These are phyloP conservation scores for Phyllopteryx taeniolatus DNA, from an alignment of 2,113 vertebrate genomes.

Conservation along the genomic window DNA sequence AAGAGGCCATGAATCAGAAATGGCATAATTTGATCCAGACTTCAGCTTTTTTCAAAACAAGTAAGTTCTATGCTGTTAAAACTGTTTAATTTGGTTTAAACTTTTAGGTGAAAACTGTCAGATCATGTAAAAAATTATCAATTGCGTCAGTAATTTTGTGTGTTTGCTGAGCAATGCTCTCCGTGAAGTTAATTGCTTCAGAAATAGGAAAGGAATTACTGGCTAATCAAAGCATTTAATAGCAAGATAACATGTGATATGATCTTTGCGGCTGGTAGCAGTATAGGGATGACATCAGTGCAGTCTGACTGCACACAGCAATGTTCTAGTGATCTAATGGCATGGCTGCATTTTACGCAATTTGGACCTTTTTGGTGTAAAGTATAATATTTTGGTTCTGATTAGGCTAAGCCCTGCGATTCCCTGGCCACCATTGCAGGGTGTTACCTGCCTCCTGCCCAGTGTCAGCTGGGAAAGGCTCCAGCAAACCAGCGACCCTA, in stretches of 20 bases:
- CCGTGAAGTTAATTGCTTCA: no score
- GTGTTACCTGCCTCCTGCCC: no score
- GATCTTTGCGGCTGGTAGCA: no score
- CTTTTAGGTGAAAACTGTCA: neutral
- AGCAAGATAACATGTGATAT: no score
- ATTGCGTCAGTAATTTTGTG: neutral
- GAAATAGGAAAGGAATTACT: neutral
- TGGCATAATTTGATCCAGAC: slow-evolving; percentile 43
- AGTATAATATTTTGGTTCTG: neutral
- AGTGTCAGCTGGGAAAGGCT: neutral
- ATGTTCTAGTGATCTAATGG: neutral
- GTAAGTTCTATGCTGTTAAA: neutral
- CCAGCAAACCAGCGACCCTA: neutral
- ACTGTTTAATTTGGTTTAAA: neutral
- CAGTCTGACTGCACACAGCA: neutral
- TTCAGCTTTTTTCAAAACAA: neutral
- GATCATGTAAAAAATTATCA: neutral
- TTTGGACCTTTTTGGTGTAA: neutral
- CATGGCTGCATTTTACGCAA: neutral
- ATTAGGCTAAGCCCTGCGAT: no score
- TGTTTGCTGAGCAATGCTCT: neutral
- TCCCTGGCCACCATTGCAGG: no score
- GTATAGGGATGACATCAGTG: no score
- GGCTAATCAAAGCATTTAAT: no score
- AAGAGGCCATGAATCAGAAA: slow-evolving; percentile 9